phyloP scores from a whole-genome alignment of 2,113 vertebrate genomes.

The Onychostruthus taczanowskii region DNA sequence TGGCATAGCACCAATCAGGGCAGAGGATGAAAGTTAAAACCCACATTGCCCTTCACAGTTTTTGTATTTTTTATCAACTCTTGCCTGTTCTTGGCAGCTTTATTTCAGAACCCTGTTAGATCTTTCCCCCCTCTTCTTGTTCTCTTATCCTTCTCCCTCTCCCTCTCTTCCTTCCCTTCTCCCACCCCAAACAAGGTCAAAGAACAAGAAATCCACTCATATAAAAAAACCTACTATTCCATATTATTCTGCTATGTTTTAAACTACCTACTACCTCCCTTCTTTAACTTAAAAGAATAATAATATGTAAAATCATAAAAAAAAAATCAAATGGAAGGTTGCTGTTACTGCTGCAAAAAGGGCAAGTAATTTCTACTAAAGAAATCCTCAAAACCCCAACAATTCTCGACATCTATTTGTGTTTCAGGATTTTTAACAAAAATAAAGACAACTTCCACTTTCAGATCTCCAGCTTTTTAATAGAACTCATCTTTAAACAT shows the following conservation, averaged over 20 bases:
- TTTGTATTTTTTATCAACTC: conserved; percentile 49
- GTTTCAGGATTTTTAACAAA: not conserved
- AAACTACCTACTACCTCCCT: not conserved
- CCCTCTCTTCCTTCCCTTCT: not conserved
- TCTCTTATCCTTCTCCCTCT: not conserved
- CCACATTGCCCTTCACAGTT: conserved; percentile 49
- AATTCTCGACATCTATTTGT: not conserved
- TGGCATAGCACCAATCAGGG: conserved; percentile 49
- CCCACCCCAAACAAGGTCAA: conserved; percentile 16
- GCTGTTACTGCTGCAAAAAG: not conserved
- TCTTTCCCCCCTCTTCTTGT: not conserved
- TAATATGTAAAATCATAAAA: not conserved
- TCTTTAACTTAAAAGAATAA: not conserved
- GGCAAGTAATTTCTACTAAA: not conserved
- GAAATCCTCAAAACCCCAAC: not conserved
- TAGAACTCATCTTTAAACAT: conserved; percentile 7
- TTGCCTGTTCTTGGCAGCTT: conserved; percentile 53
- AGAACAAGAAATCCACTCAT: conserved; percentile 9
- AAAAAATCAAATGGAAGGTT: not conserved
- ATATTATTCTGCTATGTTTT: not conserved
- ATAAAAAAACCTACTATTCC: not conserved
- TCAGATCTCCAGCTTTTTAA: conserved; percentile 6
- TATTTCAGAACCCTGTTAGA: conserved; percentile 31
- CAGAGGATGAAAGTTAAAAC: conserved; percentile 65
- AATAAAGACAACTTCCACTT: not conserved